Base-by-base conservation (phyloP, 2,888 invertebrate species). In the Erebia aethiops region DNA sequence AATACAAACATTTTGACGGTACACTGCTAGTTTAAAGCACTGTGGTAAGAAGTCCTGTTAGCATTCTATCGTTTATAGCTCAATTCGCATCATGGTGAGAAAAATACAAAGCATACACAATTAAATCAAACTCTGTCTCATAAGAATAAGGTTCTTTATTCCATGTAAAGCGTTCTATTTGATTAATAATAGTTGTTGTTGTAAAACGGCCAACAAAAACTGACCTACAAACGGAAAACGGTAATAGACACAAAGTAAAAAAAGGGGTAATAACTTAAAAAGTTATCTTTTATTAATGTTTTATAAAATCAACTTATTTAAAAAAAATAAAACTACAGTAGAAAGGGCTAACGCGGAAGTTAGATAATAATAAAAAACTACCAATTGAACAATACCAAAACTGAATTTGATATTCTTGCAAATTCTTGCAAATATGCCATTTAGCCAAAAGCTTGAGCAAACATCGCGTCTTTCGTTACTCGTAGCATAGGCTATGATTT, bases 1-100 rank as follows among this genome's bases (percentile, higher is more conserved):
- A 35, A 35, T 35, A 35, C 54, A 56, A 57, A 56, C 14, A 41
- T 41, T 26, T 54, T 56, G 41, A 65, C 16, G 11, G 43, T 9
- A 9, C 56, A 56, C 56, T 13, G 46, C 13, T 41, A 16, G 9
- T 16, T 49, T 26, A n/a, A 63, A 26, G 51, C 21, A 63, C n/a
- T 9, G 26, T 58, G 46, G 66, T 49, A 58, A 67, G 66, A 65
- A 66, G 69, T 70, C 65, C 73, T 71, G 68, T 77, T 78, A 77
- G 74, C 77, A 54, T 67, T 54, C 61, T 67, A 67, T 71, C 72
- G 76, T 78, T 78, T 77, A 77, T 75, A 71, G 74, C 73, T 69
- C 73, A 74, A 70, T 78, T 78, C 72, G 73, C 77, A 74, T 69
- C 46, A 61, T 62, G 56, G 72, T 76, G 77, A 74, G 74, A 71